Percentiles rank a stretch among this genome's conserved stretches.
phyloP scores from a whole-genome alignment of 2,797 vertebrate species.

The Dendrocincla fuliginosa region DNA sequence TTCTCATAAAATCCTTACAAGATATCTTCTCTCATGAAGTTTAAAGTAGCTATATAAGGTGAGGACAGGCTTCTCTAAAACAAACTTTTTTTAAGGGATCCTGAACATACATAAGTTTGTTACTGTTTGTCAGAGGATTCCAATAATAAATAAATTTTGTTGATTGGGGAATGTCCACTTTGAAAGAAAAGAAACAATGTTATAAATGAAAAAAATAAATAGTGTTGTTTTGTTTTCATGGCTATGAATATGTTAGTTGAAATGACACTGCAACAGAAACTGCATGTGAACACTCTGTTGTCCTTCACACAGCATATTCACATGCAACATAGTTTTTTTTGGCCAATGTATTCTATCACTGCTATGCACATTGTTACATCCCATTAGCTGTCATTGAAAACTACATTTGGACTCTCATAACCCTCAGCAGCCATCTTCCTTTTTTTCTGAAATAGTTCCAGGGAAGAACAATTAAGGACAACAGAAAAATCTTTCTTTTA shows the following conservation, averaged over 20 bases:
- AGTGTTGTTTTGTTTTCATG: not conserved
- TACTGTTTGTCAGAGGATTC: not conserved
- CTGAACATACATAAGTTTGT: not conserved
- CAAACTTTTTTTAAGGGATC: not conserved
- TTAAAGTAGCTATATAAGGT: not conserved
- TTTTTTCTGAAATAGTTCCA: not conserved
- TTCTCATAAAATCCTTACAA: not conserved
- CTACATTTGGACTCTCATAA: not conserved
- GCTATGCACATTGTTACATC: not conserved
- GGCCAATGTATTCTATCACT: not conserved
- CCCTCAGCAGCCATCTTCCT: not conserved
- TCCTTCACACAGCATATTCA: not conserved
- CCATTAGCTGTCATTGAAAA: not conserved
- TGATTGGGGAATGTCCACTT: not conserved
- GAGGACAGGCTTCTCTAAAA: not conserved
- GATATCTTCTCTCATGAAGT: not conserved
- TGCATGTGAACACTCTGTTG: not conserved
- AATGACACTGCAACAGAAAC: not conserved
- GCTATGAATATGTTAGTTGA: not conserved
- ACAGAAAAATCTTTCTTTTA: not conserved
- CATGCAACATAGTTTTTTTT: accelerated
- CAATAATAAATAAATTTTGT: not conserved
- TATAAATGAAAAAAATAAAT: not conserved
- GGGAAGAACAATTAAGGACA: not conserved
- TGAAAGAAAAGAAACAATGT: accelerated